These are phyloP conservation scores for Bicyclus anynana DNA, from an alignment of 1,140 invertebrate genomes.

Conservation along the genomic window DNA sequence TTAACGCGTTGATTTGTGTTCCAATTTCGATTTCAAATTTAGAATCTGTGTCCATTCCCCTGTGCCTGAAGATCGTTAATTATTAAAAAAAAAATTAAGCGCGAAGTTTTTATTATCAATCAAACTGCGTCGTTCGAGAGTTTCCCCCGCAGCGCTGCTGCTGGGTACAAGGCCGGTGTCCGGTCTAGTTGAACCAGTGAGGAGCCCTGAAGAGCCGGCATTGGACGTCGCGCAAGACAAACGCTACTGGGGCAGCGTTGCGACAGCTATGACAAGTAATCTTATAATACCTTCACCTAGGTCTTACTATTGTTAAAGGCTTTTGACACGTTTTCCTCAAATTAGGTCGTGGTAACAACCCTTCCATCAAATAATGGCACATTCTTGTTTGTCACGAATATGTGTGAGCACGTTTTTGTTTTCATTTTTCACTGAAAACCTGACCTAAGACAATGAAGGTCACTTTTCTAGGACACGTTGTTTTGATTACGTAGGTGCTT, in stretches of 20 bases:
- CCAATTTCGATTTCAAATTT: background rate
- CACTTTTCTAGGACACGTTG: no score
- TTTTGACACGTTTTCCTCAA: background rate
- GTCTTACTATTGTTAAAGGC: background rate
- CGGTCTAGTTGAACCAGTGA: slow-evolving; percentile 61
- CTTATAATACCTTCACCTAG: background rate
- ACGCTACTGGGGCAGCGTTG: slow-evolving; percentile 68
- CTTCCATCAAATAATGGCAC: background rate
- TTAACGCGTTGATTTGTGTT: slow-evolving; percentile 5
- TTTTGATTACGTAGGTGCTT: no score
- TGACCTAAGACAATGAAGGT: background rate
- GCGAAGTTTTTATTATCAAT: slow-evolving; percentile 20
- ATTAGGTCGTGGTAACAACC: slow-evolving; percentile 1
- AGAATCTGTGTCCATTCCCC: slow-evolving; percentile 4
- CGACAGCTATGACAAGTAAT: slow-evolving; percentile 58
- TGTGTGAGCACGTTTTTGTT: background rate
- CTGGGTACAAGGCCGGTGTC: slow-evolving; percentile 66
- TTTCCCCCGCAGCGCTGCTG: slow-evolving; percentile 67
- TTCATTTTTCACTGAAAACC: background rate
- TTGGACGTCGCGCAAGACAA: slow-evolving; percentile 74
- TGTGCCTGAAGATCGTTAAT: slow-evolving; percentile 1
- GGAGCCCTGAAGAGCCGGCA: slow-evolving; percentile 69
- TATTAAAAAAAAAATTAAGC: background rate
- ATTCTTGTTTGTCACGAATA: background rate
- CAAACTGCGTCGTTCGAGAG: slow-evolving; percentile 67